Conservation (phyloP, 2,113 vertebrate species). For the Petrocephalus microphthalmus region DNA sequence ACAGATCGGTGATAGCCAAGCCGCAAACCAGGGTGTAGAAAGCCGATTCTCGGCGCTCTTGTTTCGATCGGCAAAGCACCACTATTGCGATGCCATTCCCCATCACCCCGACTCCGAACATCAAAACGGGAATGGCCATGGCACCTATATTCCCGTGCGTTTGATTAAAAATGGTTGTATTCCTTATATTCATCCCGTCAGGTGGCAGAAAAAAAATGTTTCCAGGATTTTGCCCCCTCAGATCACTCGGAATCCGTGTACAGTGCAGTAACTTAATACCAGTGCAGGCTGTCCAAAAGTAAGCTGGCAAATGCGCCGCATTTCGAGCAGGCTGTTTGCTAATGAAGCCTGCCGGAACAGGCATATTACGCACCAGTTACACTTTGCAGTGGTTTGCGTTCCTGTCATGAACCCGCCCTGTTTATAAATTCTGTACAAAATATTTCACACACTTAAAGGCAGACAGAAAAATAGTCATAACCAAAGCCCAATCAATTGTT, state of each 20-base stretch:
- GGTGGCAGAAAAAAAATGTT: not conserved
- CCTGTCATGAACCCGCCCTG: not conserved
- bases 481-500: not conserved
- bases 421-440: not conserved
- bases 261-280: not conserved
- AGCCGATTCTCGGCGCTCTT: slow-evolving; percentile 20
- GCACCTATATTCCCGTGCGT: not conserved
- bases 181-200: not conserved
- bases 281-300: not conserved
- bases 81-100: slow-evolving; percentile 22
- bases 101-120: slow-evolving; percentile 19
- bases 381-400: not conserved
- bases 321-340: not conserved
- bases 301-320: not conserved
- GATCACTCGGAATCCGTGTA: not conserved
- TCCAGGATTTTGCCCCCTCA: not conserved
- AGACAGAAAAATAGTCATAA: not conserved
- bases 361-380: not conserved
- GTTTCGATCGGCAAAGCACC: slow-evolving; percentile 17
- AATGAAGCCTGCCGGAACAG: not conserved
- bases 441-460: not conserved
- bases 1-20: slow-evolving; percentile 18
- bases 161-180: not conserved
- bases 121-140: slow-evolving; percentile 16
- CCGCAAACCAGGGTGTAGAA: slow-evolving; percentile 26